A percentile compares a stretch with the other conserved stretches of the same genome.
These are phyloP conservation scores for Onychomys leucogaster DNA, from an alignment of 2,797 vertebrate genomes.

Conservation along the genomic window DNA sequence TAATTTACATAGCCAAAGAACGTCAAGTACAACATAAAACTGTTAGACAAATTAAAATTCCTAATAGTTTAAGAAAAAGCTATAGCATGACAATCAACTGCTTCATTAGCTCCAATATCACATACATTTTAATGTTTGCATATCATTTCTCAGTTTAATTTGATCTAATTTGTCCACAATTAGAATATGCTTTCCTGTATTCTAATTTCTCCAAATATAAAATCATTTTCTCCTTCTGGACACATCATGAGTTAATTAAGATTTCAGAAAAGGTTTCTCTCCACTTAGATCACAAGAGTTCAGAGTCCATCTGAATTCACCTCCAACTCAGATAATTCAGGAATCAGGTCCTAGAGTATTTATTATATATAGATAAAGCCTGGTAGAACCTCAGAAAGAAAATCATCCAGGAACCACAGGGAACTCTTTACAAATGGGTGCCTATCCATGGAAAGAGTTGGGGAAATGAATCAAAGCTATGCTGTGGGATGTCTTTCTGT, in stretches of 20 bases:
- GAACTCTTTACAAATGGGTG: background rate
- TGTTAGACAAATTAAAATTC: constrained; percentile 66
- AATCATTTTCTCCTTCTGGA: background rate
- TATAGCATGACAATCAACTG: constrained; percentile 31
- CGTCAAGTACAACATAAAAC: constrained; percentile 55
- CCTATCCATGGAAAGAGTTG: background rate
- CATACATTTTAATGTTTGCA: constrained; percentile 48
- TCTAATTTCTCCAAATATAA: constrained; percentile 21
- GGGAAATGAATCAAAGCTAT: background rate
- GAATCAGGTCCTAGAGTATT: background rate
- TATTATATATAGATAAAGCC: constrained; percentile 16
- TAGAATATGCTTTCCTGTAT: constrained; percentile 53
- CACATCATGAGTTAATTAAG: constrained; percentile 17
- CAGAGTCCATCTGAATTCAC: background rate
- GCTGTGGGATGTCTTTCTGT: no score
- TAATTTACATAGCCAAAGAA: constrained; percentile 61
- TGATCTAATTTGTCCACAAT: constrained; percentile 57
- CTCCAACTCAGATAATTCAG: constrained; percentile 2
- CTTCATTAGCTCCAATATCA: constrained; percentile 47
- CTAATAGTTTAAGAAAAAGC: constrained; percentile 25
- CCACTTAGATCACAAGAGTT: constrained; percentile 21
- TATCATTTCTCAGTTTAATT: constrained; percentile 57
- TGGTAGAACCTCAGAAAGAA: constrained; percentile 3
- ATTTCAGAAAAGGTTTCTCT: background rate
- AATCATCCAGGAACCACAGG: background rate